phyloP scores from a whole-genome alignment of 2,113 vertebrate species.

The Equus przewalskii region DNA sequence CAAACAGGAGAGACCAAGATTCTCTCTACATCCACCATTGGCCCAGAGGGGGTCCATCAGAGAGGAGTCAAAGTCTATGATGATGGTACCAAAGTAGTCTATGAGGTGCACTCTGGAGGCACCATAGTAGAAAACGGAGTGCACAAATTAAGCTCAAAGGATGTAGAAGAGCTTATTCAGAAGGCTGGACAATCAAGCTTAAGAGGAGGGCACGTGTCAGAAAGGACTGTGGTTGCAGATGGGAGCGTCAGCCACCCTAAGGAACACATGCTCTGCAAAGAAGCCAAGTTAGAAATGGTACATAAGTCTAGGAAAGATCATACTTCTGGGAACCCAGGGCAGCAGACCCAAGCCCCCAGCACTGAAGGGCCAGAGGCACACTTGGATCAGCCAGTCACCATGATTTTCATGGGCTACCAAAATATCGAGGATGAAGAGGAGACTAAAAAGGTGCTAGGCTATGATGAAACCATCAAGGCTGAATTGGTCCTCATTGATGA shows the following conservation, averaged over 20 bases:
- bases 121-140: conserved; percentile 96
- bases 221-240: conserved; percentile 88
- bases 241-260: conserved; percentile 87
- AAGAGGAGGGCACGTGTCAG: conserved; percentile 88
- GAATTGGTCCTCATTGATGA: conserved; percentile 98
- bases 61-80: conserved; percentile 97
- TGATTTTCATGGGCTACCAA: conserved; percentile 99
- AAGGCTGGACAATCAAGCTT: conserved; percentile 92
- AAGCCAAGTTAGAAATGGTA: conserved; percentile 93
- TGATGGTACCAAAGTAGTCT: conserved; percentile 97
- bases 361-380: conserved; percentile 86
- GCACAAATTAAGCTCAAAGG: conserved; percentile 93
- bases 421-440: conserved; percentile 95
- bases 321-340: conserved; percentile 83
- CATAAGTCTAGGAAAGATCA: conserved; percentile 90
- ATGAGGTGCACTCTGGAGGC: conserved; percentile 95
- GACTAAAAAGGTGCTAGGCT: conserved; percentile 95
- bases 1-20: conserved; percentile 96
- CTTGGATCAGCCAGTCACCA: conserved; percentile 94
- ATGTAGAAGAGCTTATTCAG: conserved; percentile 95
- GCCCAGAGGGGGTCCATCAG: conserved; percentile 92
- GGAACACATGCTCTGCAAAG: conserved; percentile 91
- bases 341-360: conserved; percentile 83
- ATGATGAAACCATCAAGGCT: conserved; percentile 97
- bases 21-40: conserved; percentile 95